phyloP scores from a whole-genome alignment of 2,888 invertebrate species.

The Byasa hedistus region DNA sequence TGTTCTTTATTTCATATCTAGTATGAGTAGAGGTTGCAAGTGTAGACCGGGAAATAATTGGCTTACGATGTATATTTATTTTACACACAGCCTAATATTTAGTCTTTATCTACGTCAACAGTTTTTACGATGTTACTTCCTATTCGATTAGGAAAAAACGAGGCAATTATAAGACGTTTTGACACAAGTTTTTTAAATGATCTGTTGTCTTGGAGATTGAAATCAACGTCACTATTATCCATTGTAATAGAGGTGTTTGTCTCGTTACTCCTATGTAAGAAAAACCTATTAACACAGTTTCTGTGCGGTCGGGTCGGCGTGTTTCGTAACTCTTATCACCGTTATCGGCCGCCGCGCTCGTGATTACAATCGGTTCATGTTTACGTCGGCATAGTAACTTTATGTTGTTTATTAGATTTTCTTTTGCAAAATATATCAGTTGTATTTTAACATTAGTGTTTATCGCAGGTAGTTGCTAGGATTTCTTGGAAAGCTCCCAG shows the following conservation, averaged over 20 bases:
- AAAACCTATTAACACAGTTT: not conserved
- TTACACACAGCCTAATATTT: no score
- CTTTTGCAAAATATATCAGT: not conserved
- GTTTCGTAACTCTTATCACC: slow-evolving; percentile 17
- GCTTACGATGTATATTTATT: not conserved
- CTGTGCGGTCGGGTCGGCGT: not conserved
- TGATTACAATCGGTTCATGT: slow-evolving; percentile 14
- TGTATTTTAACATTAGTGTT: no score
- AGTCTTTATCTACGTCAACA: no score
- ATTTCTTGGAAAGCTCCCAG: no score
- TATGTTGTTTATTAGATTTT: not conserved
- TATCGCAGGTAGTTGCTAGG: no score
- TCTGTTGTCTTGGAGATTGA: no score
- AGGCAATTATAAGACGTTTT: no score
- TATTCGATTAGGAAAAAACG: no score
- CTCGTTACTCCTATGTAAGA: not conserved
- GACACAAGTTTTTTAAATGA: no score
- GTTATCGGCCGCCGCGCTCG: slow-evolving; percentile 24
- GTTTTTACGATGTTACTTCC: no score
- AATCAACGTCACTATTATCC: no score
- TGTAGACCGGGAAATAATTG: not conserved
- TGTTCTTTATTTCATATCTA: not conserved
- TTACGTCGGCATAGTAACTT: not conserved
- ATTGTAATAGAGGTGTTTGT: no score
- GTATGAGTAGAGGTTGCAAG: not conserved